Conservation (phyloP, 2,113 vertebrate species). For the Excalfactoria chinensis region DNA sequence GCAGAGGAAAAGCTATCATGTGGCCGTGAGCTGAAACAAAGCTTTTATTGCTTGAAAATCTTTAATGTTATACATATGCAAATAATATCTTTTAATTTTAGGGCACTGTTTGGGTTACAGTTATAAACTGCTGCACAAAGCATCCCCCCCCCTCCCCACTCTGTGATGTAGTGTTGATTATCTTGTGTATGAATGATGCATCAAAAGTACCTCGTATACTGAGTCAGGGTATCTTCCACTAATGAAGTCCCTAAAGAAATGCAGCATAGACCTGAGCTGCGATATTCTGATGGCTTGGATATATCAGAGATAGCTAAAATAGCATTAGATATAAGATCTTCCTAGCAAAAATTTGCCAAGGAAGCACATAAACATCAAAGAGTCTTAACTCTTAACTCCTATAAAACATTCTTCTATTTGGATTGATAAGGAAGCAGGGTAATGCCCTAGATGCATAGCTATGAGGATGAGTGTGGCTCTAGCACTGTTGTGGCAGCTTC, state of each 20-base stretch:
- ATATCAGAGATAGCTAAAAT: slow-evolving; percentile 62
- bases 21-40: neutral
- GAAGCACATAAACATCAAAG: slow-evolving; percentile 67
- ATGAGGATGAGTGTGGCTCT: neutral
- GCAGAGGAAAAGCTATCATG: neutral
- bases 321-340: slow-evolving; percentile 49
- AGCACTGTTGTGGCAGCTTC: neutral
- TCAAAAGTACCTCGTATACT: slow-evolving; percentile 17
- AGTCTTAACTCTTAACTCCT: slow-evolving; percentile 2
- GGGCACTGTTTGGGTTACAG: neutral
- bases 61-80: neutral
- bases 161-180: neutral
- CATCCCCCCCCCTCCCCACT: no score
- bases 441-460: slow-evolving; percentile 67
- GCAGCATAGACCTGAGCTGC: slow-evolving; percentile 27
- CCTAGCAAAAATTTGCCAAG: slow-evolving; percentile 51
- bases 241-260: slow-evolving; percentile 75
- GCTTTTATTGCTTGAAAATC: slow-evolving; percentile 7
- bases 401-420: slow-evolving; percentile 51
- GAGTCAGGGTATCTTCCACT: slow-evolving; percentile 57
- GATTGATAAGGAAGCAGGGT: slow-evolving; percentile 67
- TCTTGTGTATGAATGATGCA: slow-evolving; percentile 23
- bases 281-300: slow-evolving; percentile 40
- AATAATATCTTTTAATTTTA: neutral
- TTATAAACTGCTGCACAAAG: neutral